A percentile compares a stretch with the other conserved stretches of the same genome.
Conservation (phyloP, 37 sponge, comb jelly and placozoan genomes). For the Eunapius fragilis region DNA sequence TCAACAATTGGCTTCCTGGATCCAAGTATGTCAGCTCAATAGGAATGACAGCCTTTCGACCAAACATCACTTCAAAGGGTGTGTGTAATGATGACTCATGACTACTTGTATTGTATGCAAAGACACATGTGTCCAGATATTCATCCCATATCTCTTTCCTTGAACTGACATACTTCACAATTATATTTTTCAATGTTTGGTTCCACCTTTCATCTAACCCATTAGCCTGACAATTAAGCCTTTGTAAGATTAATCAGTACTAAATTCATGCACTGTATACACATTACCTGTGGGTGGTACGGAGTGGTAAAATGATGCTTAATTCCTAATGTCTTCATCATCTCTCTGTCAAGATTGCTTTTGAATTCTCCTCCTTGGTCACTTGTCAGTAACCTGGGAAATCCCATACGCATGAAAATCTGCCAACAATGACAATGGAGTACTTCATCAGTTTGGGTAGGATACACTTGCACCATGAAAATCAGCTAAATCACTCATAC, state of each 20-base stretch:
- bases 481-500: slow-evolving; percentile 4
- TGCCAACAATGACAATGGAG: slow-evolving; percentile 2
- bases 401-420: slow-evolving; percentile 51
- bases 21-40: slow-evolving; percentile 14
- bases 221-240: slow-evolving; percentile 19
- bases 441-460: background rate
- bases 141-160: slow-evolving; percentile 32
- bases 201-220: slow-evolving; percentile 43
- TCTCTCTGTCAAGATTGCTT: slow-evolving; percentile 32
- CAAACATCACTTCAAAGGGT: slow-evolving; percentile 53
- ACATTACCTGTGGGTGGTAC: slow-evolving; percentile 38
- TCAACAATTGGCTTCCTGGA: no score
- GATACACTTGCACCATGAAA: no score
- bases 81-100: slow-evolving; percentile 30
- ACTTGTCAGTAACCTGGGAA: slow-evolving; percentile 28
- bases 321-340: slow-evolving; percentile 17
- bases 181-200: slow-evolving; percentile 38
- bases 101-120: slow-evolving; percentile 30
- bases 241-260: background rate
- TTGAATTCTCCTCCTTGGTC: slow-evolving; percentile 40
- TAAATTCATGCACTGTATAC: background rate
- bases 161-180: slow-evolving; percentile 24
- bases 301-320: slow-evolving; percentile 30
- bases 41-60: slow-evolving; percentile 34
- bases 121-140: slow-evolving; percentile 21